Evolutionary conservation across 2,888 invertebrate genomes (phyloP).

Genomic region (Teleogryllus oceanicus): DNA sequence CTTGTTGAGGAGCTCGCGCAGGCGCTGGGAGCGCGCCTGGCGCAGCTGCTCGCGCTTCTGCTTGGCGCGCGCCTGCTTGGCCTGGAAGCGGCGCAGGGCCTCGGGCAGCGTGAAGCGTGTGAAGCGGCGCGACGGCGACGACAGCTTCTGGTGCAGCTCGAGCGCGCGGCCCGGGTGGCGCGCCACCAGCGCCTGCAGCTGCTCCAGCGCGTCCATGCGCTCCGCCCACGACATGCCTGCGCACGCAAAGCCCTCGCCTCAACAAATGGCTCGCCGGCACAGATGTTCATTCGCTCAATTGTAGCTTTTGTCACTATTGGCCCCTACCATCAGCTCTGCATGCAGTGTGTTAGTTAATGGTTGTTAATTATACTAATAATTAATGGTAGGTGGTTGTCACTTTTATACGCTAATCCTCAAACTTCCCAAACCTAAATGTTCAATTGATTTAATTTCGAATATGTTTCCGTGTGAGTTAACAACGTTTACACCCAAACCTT

Average conservation of each 20-base stretch:
- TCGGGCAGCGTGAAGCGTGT: slow-evolving; percentile 72
- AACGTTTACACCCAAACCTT: no score
- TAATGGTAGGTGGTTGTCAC: no score
- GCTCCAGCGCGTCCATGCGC: slow-evolving; percentile 73
- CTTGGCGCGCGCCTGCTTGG: slow-evolving; percentile 88
- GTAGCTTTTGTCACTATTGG: no score
- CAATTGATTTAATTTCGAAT: no score
- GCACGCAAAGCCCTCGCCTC: background rate
- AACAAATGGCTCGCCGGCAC: no score
- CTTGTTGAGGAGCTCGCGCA: slow-evolving; percentile 79
- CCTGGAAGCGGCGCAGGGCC: slow-evolving; percentile 74
- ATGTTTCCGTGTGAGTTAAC: no score
- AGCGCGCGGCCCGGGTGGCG: slow-evolving; percentile 91
- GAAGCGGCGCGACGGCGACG: slow-evolving; percentile 77
- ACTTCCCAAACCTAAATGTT: no score
- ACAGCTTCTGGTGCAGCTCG: slow-evolving; percentile 89
- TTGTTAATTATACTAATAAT: no score
- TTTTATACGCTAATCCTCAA: no score
- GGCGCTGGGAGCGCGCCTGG: slow-evolving; percentile 77
- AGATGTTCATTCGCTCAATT: no score
- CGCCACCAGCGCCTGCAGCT: slow-evolving; percentile 71
- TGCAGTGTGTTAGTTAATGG: no score
- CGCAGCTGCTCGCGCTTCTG: slow-evolving; percentile 77
- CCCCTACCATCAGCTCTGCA: no score
- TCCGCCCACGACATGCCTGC: slow-evolving; percentile 80